phyloP scores from a whole-genome alignment of 64 coral and sea anemone genomes.

The Actinia tenebrosa region DNA sequence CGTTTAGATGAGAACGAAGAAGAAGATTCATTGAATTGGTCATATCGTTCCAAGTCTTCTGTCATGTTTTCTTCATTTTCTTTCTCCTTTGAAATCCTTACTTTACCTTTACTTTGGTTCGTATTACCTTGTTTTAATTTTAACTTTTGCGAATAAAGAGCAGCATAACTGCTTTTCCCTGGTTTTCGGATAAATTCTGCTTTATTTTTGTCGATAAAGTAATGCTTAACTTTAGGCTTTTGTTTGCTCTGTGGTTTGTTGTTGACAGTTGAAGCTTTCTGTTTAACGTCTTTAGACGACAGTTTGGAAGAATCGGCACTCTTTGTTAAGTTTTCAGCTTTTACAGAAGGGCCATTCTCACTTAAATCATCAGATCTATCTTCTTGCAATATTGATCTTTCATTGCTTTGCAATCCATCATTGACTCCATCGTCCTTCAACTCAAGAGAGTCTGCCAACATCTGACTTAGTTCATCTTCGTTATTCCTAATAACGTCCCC shows the following conservation, averaged over 20 bases:
- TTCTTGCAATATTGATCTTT: not conserved
- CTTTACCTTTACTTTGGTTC: not conserved
- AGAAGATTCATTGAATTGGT: not conserved
- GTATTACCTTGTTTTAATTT: constrained; percentile 18
- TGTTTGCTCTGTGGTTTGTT: not conserved
- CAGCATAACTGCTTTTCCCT: constrained; percentile 20
- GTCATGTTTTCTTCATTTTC: not conserved
- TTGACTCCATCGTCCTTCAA: not conserved
- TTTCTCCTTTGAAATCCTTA: not conserved
- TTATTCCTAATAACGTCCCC: not conserved
- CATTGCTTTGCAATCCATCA: not conserved
- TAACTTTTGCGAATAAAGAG: not conserved
- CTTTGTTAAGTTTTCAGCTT: constrained; percentile 4
- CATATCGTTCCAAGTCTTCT: constrained; percentile 6
- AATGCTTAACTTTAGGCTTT: not conserved
- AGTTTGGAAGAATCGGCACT: not conserved
- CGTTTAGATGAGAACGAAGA: not conserved
- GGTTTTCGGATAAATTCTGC: not conserved
- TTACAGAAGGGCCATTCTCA: not conserved
- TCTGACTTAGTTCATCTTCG: not conserved
- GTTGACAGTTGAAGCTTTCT: not conserved
- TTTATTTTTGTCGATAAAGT: constrained; percentile 29
- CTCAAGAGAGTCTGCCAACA: constrained; percentile 1
- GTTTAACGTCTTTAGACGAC: not conserved
- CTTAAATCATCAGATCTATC: not conserved